phyloP scores from a whole-genome alignment of 1,140 invertebrate genomes.

The Papilio glaucus region DNA sequence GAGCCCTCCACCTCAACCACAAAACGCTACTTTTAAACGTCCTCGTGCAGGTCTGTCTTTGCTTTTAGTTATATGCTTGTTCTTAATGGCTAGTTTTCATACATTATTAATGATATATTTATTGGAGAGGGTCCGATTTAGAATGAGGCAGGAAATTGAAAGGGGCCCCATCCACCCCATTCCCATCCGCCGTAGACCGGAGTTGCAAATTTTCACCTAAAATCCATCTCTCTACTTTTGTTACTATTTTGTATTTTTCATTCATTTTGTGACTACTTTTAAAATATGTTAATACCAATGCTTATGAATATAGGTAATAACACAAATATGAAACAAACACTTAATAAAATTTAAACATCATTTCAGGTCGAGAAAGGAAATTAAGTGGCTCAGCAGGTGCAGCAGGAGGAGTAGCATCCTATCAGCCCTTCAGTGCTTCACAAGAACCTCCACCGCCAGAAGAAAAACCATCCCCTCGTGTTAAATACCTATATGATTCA shows the following conservation, averaged over 20 bases:
- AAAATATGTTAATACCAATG: neutral
- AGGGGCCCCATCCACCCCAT: too few relatives aligned
- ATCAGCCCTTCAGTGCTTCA: conserved; percentile 94
- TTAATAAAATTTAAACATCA: conserved; percentile 1
- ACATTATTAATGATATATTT: too few relatives aligned
- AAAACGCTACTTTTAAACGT: conserved; percentile 90
- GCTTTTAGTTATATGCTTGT: conserved; percentile 28
- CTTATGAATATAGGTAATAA: too few relatives aligned
- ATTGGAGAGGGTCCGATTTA: too few relatives aligned
- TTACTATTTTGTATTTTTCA: too few relatives aligned
- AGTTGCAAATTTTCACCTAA: too few relatives aligned
- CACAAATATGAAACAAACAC: too few relatives aligned
- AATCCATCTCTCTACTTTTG: too few relatives aligned
- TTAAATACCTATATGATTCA: conserved; percentile 94
- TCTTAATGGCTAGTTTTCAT: too few relatives aligned
- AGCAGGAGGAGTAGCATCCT: conserved; percentile 90
- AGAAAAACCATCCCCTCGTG: conserved; percentile 85
- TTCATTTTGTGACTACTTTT: too few relatives aligned
- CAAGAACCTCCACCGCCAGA: conserved; percentile 85
- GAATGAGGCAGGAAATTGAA: too few relatives aligned
- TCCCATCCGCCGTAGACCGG: too few relatives aligned
- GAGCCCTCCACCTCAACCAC: conserved; percentile 92
- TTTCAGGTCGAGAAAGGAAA: conserved; percentile 89
- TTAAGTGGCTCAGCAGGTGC: conserved; percentile 90
- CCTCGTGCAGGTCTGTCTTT: conserved; percentile 84